Conservation (phyloP, 2,113 vertebrate species). For the Ochotona curzoniae region DNA sequence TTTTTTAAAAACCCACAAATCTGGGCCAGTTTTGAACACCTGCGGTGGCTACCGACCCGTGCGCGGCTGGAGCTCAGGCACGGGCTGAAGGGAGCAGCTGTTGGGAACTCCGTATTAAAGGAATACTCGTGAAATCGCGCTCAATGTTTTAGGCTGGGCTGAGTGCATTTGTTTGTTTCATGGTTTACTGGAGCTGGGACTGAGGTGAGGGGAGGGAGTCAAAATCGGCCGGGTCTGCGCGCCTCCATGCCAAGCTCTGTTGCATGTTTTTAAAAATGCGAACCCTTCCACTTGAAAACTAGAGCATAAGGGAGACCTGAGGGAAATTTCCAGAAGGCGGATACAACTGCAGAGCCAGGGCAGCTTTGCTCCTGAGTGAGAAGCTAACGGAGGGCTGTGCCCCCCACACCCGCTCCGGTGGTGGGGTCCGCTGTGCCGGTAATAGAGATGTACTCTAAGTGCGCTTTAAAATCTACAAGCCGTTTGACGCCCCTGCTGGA, state of each 20-base stretch:
- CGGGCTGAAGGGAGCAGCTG: conserved; percentile 72
- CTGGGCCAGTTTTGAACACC: not conserved
- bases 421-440: conserved; percentile 86
- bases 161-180: conserved; percentile 87
- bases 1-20: conserved; percentile 3
- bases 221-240: conserved; percentile 81
- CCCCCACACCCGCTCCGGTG: conserved; percentile 86
- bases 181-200: conserved; percentile 84
- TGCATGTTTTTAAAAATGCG: conserved; percentile 88
- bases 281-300: conserved; percentile 88
- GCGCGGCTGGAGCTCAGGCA: not conserved
- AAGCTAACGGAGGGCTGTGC: conserved; percentile 89
- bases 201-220: conserved; percentile 81
- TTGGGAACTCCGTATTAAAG: conserved; percentile 77
- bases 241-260: conserved; percentile 80
- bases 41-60: too few species aligned
- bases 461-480: conserved; percentile 90
- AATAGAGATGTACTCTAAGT: conserved; percentile 90
- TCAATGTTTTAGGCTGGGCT: conserved; percentile 86
- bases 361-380: conserved; percentile 83
- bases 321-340: conserved; percentile 86
- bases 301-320: conserved; percentile 87
- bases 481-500: conserved; percentile 87
- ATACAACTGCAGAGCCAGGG: conserved; percentile 66
- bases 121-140: conserved; percentile 82